These are phyloP conservation scores for Sinohyriopsis cumingii DNA, from an alignment of 2,888 invertebrate genomes.

Conservation along the genomic window DNA sequence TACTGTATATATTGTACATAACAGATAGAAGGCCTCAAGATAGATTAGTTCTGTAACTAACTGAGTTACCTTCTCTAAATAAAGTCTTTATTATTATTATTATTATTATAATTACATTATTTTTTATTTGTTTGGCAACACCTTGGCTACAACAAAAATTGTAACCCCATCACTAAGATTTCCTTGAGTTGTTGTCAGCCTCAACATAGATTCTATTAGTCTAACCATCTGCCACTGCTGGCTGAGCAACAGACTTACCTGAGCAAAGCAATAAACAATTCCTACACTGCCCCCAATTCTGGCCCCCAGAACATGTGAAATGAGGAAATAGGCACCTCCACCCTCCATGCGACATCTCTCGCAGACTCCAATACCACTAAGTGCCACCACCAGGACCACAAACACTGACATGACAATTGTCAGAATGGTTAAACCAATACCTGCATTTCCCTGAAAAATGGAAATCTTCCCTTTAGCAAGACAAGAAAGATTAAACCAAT, in stretches of 20 bases:
- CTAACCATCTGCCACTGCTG: no score
- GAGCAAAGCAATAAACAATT: conserved; percentile 95
- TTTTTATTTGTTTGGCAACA: no score
- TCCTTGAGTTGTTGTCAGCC: no score
- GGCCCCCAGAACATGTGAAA: conserved; percentile 94
- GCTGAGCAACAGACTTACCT: conserved; percentile 76
- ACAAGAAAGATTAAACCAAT: conserved; percentile 64
- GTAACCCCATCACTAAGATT: no score
- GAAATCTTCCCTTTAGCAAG: neutral
- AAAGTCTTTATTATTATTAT: no score
- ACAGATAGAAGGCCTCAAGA: no score
- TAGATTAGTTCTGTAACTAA: no score
- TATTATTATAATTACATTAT: no score
- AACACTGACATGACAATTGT: conserved; percentile 79
- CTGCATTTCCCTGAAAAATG: conserved; percentile 74
- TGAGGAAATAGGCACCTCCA: conserved; percentile 96
- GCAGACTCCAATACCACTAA: conserved; percentile 97
- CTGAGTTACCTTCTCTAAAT: no score
- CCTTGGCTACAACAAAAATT: no score
- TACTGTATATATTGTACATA: no score
- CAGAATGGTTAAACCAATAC: conserved; percentile 73
- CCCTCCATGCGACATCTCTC: conserved; percentile 95
- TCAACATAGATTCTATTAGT: no score
- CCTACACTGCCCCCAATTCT: conserved; percentile 94
- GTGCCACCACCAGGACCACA: conserved; percentile 91